These are phyloP conservation scores for Panagrolaimus sp. DNA, from an alignment of 1,140 invertebrate species.

Conservation along the genomic window DNA sequence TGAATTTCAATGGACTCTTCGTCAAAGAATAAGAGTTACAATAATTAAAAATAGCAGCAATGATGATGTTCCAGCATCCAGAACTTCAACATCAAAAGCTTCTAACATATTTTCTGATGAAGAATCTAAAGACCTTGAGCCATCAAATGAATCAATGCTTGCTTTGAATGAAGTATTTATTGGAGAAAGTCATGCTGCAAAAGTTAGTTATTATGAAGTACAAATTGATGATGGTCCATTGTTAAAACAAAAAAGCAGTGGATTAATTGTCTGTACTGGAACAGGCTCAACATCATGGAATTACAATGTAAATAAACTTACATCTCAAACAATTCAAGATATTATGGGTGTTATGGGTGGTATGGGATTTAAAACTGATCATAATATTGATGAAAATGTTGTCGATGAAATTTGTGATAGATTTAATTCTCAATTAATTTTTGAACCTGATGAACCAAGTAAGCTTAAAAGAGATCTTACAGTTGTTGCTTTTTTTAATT, in stretches of 20 bases:
- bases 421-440: slow-evolving; percentile 51
- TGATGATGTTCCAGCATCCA: background rate
- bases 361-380: slow-evolving; percentile 56
- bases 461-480: too few relatives aligned
- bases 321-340: slow-evolving; percentile 71
- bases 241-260: slow-evolving; percentile 87
- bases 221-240: slow-evolving; percentile 68
- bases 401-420: slow-evolving; percentile 68
- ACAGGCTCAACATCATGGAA: slow-evolving; percentile 94
- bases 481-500: too few relatives aligned
- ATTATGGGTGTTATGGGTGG: slow-evolving; percentile 66
- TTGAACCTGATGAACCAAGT: slow-evolving; percentile 51
- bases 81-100: background rate
- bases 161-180: slow-evolving; percentile 88
- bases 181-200: slow-evolving; percentile 85
- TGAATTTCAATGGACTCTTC: slow-evolving; percentile 72
- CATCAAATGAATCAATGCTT: slow-evolving; percentile 59
- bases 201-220: slow-evolving; percentile 83
- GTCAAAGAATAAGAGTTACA: slow-evolving; percentile 79
- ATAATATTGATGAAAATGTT: slow-evolving; percentile 69
- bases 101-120: slow-evolving; percentile 66
- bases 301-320: slow-evolving; percentile 86
- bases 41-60: slow-evolving; percentile 61
- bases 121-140: slow-evolving; percentile 38
- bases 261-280: slow-evolving; percentile 86